Evolutionary conservation across 2,797 vertebrate species (phyloP).

Genomic region (Dallia pectoralis): DNA sequence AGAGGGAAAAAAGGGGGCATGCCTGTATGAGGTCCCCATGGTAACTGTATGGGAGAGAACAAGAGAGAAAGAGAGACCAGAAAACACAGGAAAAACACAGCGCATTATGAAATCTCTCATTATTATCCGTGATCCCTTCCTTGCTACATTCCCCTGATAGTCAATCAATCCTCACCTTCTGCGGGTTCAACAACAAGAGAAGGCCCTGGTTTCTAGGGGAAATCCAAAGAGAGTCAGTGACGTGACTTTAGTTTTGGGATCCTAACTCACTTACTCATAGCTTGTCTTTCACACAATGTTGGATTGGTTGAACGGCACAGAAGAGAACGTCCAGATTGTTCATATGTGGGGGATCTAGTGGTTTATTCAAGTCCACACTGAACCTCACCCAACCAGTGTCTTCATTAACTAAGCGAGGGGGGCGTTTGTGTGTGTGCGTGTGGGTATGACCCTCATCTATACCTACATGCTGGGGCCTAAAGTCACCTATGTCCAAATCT

Average conservation of each 20-base stretch:
- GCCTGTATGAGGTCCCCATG: slow-evolving; percentile 77
- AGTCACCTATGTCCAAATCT: too few species aligned
- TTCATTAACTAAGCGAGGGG: background rate
- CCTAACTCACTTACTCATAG: too few species aligned
- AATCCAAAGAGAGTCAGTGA: too few species aligned
- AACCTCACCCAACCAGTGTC: background rate
- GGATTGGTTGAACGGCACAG: too few species aligned
- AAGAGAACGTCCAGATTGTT: too few species aligned
- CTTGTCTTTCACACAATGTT: too few species aligned
- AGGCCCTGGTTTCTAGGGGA: too few species aligned
- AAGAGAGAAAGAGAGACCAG: slow-evolving; percentile 55
- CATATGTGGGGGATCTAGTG: too few species aligned
- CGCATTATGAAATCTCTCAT: slow-evolving; percentile 52
- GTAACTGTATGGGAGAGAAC: slow-evolving; percentile 70
- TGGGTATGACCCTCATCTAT: background rate
- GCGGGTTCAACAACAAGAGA: too few species aligned
- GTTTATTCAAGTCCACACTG: too few species aligned
- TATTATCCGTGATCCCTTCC: slow-evolving; percentile 28
- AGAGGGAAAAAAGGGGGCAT: slow-evolving; percentile 57
- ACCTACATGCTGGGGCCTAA: too few species aligned
- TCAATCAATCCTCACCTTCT: background rate
- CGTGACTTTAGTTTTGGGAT: too few species aligned
- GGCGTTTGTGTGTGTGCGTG: background rate
- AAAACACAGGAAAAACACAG: slow-evolving; percentile 64
- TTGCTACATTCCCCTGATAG: slow-evolving; percentile 9